These are phyloP conservation scores for Mythimna impura DNA, from an alignment of 2,888 invertebrate genomes.

Conservation along the genomic window DNA sequence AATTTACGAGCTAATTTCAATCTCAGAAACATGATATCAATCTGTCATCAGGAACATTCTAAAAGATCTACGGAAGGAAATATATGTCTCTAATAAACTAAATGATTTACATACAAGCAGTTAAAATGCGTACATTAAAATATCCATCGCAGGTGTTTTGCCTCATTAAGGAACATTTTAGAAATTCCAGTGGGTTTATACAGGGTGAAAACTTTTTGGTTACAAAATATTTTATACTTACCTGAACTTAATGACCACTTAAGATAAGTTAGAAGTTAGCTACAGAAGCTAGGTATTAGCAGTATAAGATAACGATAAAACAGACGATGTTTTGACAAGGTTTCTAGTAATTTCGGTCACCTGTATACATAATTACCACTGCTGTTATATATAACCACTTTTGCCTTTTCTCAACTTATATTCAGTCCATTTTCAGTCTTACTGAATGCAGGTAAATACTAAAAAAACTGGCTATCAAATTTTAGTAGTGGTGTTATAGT, in stretches of 20 bases:
- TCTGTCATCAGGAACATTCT: constrained; percentile 42
- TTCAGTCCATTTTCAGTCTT: not conserved
- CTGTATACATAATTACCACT: not conserved
- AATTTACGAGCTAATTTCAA: constrained; percentile 27
- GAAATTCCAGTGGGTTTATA: constrained; percentile 63
- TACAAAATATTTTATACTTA: not conserved
- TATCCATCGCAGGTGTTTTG: constrained; percentile 75
- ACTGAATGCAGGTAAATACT: not conserved
- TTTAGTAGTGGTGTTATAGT: no score
- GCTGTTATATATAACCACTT: not conserved
- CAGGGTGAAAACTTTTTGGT: constrained; percentile 43
- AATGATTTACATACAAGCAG: constrained; percentile 56
- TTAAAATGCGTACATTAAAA: constrained; percentile 62
- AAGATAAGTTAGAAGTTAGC: not conserved
- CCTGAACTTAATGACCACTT: not conserved
- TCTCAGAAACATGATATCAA: constrained; percentile 37
- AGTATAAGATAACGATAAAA: no score
- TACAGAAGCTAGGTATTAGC: no score
- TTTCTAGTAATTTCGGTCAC: not conserved
- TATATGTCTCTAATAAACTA: constrained; percentile 56
- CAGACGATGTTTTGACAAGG: not conserved
- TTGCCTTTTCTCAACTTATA: not conserved
- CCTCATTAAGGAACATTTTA: constrained; percentile 75
- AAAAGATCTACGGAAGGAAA: constrained; percentile 35
- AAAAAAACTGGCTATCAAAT: no score